Evolutionary conservation across 2,113 vertebrate genomes (phyloP).

Genomic region (Leiothrix lutea): DNA sequence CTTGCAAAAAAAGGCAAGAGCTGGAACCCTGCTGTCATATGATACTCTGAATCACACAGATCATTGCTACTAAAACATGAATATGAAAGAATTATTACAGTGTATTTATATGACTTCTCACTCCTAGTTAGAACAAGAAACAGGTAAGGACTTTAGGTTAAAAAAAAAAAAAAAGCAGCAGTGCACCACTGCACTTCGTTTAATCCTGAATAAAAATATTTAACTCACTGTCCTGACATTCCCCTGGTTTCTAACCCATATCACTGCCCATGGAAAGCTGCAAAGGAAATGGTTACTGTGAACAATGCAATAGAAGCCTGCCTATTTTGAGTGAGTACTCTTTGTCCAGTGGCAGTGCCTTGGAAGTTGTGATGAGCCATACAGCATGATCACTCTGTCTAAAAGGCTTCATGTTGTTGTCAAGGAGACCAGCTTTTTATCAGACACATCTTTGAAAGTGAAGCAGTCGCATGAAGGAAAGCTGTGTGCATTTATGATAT

Average conservation of each 20-base stretch:
- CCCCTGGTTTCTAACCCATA: neutral
- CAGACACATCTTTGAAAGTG: neutral
- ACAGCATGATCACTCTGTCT: neutral
- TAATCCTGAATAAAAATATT: neutral
- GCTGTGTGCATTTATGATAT: neutral
- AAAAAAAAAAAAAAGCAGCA: rapidly evolving
- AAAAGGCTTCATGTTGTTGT: constrained; percentile 23
- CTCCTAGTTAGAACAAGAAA: neutral
- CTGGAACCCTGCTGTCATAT: neutral
- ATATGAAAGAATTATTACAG: neutral
- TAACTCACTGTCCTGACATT: neutral
- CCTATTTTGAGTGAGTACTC: neutral
- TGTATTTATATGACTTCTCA: neutral
- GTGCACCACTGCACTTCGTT: neutral
- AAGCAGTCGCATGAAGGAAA: neutral
- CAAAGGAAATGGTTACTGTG: neutral
- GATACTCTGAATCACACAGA: neutral
- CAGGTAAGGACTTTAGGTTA: neutral
- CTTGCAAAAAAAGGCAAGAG: neutral
- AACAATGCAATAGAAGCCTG: neutral
- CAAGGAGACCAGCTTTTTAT: constrained; percentile 34
- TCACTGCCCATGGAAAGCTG: neutral
- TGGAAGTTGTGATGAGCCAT: neutral
- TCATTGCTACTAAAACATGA: neutral
- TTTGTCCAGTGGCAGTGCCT: neutral